Evolutionary conservation across 1,140 invertebrate species (phyloP), one percentile per base, ranked within the genome.

Genomic region (Eueides isabella): DNA sequence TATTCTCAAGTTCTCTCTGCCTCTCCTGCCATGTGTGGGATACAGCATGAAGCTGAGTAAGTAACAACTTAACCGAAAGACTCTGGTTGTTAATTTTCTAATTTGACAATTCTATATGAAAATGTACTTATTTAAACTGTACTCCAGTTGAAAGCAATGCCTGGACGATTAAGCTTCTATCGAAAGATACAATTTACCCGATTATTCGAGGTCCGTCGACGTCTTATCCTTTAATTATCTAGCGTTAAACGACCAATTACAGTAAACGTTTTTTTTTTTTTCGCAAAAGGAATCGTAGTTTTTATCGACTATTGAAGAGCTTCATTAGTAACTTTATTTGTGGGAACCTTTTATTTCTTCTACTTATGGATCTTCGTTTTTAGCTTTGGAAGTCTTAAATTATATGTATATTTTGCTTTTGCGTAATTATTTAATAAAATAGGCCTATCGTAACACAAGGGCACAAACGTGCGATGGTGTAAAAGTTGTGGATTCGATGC

Each of bases 231-330:
- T 16, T 63, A 29, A 63, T 63, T 63, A 63, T 63, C 29, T 63
- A 30, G 61, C 61, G 29, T 63, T 63, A 63, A 63, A 63, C 61
- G 61, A 30, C 61, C 28, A 29, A 63, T 63, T 63, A 63, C 29
- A 31, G n/a, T 30, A 63, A 31, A n/a, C 29, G 29, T 4, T 29
- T 28, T 63, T 63, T 29, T 28, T 63, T 63, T 38, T 63, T 63
- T 63, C 4, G 14, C 29, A 26, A 55, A 30, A 63, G 61, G 28
- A 31, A 63, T 31, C 61, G 30, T n/a, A 63, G 61, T 63, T 63
- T 61, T 63, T 63, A 63, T 63, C 5, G 44, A 55, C 44, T 9
- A 55, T 23, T 1, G 44, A 26, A 55, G 11, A 55, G 44, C 44
- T 55, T 26, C 7, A 55, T 55, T 55, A 26, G 44, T 55, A 4